Evolutionary conservation across 2,888 invertebrate genomes (phyloP).

Genomic region (Troilus luridus): DNA sequence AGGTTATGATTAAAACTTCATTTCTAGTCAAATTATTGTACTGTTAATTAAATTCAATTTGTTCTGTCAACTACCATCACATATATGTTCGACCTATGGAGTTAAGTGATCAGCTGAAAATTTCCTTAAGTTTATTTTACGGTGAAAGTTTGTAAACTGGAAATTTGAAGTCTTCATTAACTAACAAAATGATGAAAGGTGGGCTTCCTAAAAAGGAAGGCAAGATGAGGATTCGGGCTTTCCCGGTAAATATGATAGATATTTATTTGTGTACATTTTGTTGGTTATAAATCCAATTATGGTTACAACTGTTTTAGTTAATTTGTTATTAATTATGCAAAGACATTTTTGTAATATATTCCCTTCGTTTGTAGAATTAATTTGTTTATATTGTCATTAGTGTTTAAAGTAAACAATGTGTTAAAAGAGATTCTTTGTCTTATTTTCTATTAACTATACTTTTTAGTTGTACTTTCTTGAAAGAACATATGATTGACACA

Average conservation of each 20-base stretch:
- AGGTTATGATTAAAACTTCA: constrained; percentile 23
- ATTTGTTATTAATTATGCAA: background rate
- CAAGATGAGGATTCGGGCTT: constrained; percentile 98
- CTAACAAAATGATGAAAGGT: constrained; percentile 69
- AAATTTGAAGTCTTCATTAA: constrained; percentile 46
- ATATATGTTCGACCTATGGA: constrained; percentile 56
- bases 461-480: constrained; percentile 44
- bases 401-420: constrained; percentile 26
- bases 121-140: constrained; percentile 18
- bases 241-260: constrained; percentile 81
- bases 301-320: background rate
- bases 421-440: constrained; percentile 25
- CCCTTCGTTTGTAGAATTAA: background rate
- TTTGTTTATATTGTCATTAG: constrained; percentile 14
- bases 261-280: constrained; percentile 22
- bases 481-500: constrained; percentile 47
- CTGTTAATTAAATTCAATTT: constrained; percentile 26
- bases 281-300: constrained; percentile 11
- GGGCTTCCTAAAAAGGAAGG: constrained; percentile 90
- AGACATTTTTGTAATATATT: background rate
- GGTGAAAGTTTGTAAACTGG: constrained; percentile 38
- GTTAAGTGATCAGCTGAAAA: constrained; percentile 60
- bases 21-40: constrained; percentile 42
- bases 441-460: background rate
- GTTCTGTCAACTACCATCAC: constrained; percentile 42